Percentiles rank a stretch among this genome's conserved stretches.
Conservation (phyloP, 2,888 invertebrate genomes). For the Loripinus fragilis region DNA sequence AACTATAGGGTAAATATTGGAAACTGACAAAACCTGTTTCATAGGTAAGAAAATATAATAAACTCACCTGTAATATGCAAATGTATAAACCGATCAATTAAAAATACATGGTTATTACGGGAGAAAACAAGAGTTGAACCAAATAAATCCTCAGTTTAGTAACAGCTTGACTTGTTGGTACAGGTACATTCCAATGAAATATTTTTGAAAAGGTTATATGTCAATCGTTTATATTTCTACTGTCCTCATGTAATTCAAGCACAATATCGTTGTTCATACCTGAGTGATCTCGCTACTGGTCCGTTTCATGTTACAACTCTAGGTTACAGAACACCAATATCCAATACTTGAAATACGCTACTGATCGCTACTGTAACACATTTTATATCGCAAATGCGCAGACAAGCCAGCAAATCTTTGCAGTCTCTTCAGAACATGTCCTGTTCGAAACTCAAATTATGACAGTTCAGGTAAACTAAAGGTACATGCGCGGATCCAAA, state of each 20-base stretch:
- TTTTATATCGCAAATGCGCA: no score
- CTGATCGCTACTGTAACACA: no score
- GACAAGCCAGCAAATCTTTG: no score
- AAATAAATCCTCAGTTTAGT: background rate
- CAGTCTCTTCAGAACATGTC: no score
- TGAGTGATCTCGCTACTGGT: background rate
- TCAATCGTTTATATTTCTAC: slow-evolving; percentile 11
- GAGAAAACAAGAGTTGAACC: background rate
- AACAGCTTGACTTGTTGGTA: background rate
- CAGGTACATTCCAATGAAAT: background rate
- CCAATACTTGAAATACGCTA: no score
- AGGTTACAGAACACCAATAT: slow-evolving; percentile 1
- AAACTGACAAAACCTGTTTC: slow-evolving; percentile 13
- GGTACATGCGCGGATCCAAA: no score
- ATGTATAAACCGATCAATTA: background rate
- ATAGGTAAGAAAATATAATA: slow-evolving; percentile 2
- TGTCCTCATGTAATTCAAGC: slow-evolving; percentile 13
- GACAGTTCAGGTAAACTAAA: no score
- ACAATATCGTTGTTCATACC: slow-evolving; percentile 12
- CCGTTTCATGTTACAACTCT: slow-evolving; percentile 8
- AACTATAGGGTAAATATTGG: no score
- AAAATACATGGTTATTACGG: background rate
- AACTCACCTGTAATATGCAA: slow-evolving; percentile 2
- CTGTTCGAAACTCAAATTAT: no score
- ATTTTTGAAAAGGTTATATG: slow-evolving; percentile 8